phyloP scores from a whole-genome alignment of 2,113 vertebrate species.

The Prietella phreatophila region DNA sequence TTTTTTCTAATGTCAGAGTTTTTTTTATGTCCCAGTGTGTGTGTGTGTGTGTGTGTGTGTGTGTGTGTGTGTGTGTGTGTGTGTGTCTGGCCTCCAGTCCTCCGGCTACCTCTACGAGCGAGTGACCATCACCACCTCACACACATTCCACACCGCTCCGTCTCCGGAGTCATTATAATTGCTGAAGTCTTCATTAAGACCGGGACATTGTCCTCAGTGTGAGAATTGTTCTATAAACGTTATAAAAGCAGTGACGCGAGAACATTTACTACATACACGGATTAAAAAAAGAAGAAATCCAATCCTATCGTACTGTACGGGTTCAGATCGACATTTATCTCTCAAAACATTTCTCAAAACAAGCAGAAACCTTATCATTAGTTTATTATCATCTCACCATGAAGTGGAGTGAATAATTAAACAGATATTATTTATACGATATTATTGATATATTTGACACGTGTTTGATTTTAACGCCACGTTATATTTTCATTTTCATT shows the following conservation, averaged over 20 bases:
- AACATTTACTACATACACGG: background rate
- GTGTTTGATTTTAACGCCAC: no score
- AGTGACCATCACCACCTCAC: no score
- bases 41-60: background rate
- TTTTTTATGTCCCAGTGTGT: no score
- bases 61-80: slow-evolving; percentile 22
- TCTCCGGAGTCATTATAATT: background rate
- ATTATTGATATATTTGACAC: no score
- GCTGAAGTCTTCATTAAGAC: no score
- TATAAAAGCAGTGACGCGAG: background rate
- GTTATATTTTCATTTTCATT: no score
- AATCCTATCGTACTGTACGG: no score
- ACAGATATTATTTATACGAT: no score
- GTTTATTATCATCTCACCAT: no score
- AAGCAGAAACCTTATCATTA: no score
- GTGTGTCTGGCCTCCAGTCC: background rate
- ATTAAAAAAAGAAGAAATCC: background rate
- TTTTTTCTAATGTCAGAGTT: no score
- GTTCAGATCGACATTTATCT: background rate
- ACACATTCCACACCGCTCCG: background rate
- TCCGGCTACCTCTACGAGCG: background rate
- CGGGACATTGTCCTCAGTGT: background rate
- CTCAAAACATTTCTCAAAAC: background rate
- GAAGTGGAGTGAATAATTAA: no score
- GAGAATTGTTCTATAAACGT: background rate